Evolutionary conservation across 1,140 invertebrate species (phyloP).

Genomic region (Vollenhovia emeryi): DNA sequence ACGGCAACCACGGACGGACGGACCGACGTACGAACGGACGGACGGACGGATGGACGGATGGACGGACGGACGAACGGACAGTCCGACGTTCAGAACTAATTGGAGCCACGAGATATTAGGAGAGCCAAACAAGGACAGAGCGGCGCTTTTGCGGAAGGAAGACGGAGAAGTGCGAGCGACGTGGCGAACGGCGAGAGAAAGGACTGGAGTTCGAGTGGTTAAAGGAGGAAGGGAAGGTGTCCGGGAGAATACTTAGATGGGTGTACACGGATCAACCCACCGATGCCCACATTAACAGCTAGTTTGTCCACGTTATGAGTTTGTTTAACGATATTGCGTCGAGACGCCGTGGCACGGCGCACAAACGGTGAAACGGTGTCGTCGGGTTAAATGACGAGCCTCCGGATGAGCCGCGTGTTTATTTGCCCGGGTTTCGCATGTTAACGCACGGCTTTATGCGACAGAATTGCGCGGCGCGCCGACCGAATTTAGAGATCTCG

Average conservation of each 20-base stretch:
- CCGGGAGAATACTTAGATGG: slow-evolving; percentile 63
- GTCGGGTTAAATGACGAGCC: slow-evolving; percentile 52
- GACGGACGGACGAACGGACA: slow-evolving; percentile 65
- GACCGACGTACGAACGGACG: slow-evolving; percentile 49
- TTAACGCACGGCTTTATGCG: slow-evolving; percentile 4
- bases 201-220: not conserved
- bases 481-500: slow-evolving; percentile 25
- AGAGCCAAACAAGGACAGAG: slow-evolving; percentile 62
- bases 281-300: slow-evolving; percentile 68
- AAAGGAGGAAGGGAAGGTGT: slow-evolving; percentile 53
- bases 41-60: slow-evolving; percentile 53
- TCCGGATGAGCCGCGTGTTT: slow-evolving; percentile 40
- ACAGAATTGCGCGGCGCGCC: not conserved
- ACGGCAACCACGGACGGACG: slow-evolving; percentile 61
- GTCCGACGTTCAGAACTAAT: slow-evolving; percentile 80
- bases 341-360: slow-evolving; percentile 10
- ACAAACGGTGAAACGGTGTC: slow-evolving; percentile 22
- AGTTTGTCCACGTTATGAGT: slow-evolving; percentile 67
- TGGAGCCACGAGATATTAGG: slow-evolving; percentile 82
- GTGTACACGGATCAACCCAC: slow-evolving; percentile 63
- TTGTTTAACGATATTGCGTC: slow-evolving; percentile 75
- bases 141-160: slow-evolving; percentile 28
- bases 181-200: slow-evolving; percentile 38
- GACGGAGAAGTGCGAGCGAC: slow-evolving; percentile 46
- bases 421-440: slow-evolving; percentile 54